Conservation (phyloP, 2,113 vertebrate species). For the Dicentrarchus labrax region DNA sequence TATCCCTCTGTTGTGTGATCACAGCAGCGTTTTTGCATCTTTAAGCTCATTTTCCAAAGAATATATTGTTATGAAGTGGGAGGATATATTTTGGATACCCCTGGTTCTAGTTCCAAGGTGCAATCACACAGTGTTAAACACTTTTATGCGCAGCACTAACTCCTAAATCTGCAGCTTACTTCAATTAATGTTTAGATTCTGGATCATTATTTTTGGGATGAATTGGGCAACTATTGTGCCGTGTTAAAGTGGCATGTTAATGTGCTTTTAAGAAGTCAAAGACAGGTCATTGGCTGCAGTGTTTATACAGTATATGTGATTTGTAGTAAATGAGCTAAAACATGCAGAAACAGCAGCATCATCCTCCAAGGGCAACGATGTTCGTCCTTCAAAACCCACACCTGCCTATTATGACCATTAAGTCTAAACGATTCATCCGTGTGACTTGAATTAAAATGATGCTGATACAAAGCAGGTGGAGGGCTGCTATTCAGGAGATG, state of each 20-base stretch:
- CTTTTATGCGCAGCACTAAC: background rate
- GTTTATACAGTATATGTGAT: background rate
- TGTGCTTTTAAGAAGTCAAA: background rate
- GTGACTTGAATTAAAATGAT: constrained; percentile 54
- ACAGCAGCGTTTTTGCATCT: background rate
- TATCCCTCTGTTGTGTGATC: background rate
- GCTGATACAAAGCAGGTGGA: constrained; percentile 13
- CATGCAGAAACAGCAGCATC: constrained; percentile 14
- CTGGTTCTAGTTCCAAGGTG: background rate
- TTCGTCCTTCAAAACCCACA: constrained; percentile 40
- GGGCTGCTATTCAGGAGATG: constrained; percentile 5
- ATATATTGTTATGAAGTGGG: background rate
- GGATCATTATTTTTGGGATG: background rate
- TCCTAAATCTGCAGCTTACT: background rate
- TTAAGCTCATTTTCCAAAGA: constrained; percentile 8
- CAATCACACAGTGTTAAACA: background rate
- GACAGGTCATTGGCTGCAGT: background rate
- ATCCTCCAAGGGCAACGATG: constrained; percentile 37
- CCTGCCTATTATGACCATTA: constrained; percentile 43
- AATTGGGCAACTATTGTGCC: background rate
- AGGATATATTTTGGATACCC: background rate
- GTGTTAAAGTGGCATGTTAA: background rate
- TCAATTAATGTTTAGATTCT: background rate
- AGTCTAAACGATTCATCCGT: constrained; percentile 15
- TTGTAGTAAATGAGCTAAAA: constrained; percentile 39